Evolutionary conservation across 2,113 vertebrate genomes (phyloP).

Genomic region (Cyprinodon variegatus): DNA sequence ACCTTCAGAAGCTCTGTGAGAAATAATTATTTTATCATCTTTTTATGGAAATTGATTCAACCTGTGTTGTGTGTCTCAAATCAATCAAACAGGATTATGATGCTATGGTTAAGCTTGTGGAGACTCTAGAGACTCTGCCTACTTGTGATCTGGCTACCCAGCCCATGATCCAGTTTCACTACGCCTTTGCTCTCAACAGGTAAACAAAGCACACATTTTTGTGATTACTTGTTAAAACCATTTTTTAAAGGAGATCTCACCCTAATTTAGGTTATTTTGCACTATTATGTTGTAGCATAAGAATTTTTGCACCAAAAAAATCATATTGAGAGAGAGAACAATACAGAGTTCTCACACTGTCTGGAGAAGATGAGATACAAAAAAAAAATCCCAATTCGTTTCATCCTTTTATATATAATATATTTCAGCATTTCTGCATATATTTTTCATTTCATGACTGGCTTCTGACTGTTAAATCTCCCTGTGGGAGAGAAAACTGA

Average conservation of each 20-base stretch:
- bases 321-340: not conserved
- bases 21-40: not conserved
- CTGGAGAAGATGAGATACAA: not conserved
- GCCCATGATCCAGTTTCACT: constrained; percentile 96
- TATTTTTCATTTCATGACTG: too few species aligned
- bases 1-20: not conserved
- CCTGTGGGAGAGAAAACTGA: too few species aligned
- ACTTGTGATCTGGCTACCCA: constrained; percentile 92
- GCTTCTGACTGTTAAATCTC: not conserved
- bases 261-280: not conserved
- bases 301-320: not conserved
- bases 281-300: too few species aligned
- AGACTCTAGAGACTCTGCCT: constrained; percentile 92
- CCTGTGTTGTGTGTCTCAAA: not conserved
- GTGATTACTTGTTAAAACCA: not conserved
- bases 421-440: too few species aligned
- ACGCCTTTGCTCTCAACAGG: constrained; percentile 95
- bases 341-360: not conserved
- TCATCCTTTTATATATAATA: too few species aligned
- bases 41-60: not conserved
- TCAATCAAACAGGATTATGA: constrained; percentile 87
- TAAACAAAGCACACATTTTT: constrained; percentile 51
- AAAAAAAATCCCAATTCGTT: too few species aligned
- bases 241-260: not conserved
- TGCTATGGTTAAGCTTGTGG: constrained; percentile 95